phyloP scores from a whole-genome alignment of 2,888 invertebrate genomes.

The Drosophila stalkeri region DNA sequence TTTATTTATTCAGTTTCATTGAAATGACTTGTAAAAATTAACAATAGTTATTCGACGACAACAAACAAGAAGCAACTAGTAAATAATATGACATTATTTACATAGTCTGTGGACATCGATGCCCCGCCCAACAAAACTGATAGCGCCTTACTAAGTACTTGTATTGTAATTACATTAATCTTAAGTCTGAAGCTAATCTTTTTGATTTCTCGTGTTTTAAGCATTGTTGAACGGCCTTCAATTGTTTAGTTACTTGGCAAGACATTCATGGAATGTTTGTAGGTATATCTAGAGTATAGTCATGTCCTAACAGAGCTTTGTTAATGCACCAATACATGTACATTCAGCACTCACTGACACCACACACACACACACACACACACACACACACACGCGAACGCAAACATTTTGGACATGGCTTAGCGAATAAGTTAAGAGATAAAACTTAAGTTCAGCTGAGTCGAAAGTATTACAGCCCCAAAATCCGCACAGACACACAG shows the following conservation, averaged over 20 bases:
- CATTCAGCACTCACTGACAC: slow-evolving; percentile 26
- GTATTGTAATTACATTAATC: slow-evolving; percentile 43
- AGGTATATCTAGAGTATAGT: slow-evolving; percentile 34
- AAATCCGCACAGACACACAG: slow-evolving; percentile 9
- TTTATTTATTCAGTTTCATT: slow-evolving; percentile 66
- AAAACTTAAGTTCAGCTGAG: slow-evolving; percentile 47
- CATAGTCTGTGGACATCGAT: slow-evolving; percentile 38
- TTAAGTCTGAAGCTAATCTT: slow-evolving; percentile 41
- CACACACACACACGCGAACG: neutral
- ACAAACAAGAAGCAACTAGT: slow-evolving; percentile 24
- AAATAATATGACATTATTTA: slow-evolving; percentile 43
- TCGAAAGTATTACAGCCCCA: slow-evolving; percentile 66
- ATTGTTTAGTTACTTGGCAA: slow-evolving; percentile 30
- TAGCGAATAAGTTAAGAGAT: slow-evolving; percentile 40
- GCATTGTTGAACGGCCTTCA: slow-evolving; percentile 37
- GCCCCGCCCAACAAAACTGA: slow-evolving; percentile 38
- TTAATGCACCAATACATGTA: slow-evolving; percentile 34
- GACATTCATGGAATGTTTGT: slow-evolving; percentile 46
- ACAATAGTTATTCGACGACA: slow-evolving; percentile 31
- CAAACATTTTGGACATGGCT: slow-evolving; percentile 41
- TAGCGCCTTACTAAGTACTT: slow-evolving; percentile 52
- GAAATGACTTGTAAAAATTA: slow-evolving; percentile 67
- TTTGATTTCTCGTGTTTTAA: slow-evolving; percentile 38
- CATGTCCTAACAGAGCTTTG: slow-evolving; percentile 51
- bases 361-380: slow-evolving; percentile 7